Conservation (phyloP, 2,797 vertebrate genomes). For the Scomberomorus guttatus region DNA sequence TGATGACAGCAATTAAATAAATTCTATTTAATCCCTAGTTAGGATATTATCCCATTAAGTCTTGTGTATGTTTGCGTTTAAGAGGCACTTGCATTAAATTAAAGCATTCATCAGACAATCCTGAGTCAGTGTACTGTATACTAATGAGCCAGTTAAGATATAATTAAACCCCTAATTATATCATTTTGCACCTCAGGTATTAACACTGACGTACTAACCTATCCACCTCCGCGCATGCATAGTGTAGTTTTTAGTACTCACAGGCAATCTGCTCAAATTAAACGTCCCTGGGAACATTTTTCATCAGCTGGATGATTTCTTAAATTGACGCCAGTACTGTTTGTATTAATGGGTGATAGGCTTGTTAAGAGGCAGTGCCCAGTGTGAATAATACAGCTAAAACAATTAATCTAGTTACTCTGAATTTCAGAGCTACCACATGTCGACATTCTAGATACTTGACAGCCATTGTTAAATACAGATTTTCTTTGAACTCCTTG, state of each 20-base stretch:
- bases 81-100: slow-evolving; percentile 71
- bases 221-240: slow-evolving; percentile 58
- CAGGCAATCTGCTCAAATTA: slow-evolving; percentile 59
- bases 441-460: not conserved
- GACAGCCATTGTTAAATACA: not conserved
- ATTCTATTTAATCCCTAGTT: slow-evolving; percentile 58
- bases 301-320: slow-evolving; percentile 46
- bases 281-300: slow-evolving; percentile 53
- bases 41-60: slow-evolving; percentile 70
- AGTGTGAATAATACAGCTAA: slow-evolving; percentile 10
- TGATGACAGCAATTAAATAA: slow-evolving; percentile 65
- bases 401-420: slow-evolving; percentile 20
- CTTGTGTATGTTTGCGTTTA: slow-evolving; percentile 70
- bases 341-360: slow-evolving; percentile 26
- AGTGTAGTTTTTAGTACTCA: slow-evolving; percentile 53
- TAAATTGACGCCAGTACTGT: slow-evolving; percentile 28
- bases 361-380: slow-evolving; percentile 27
- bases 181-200: slow-evolving; percentile 70
- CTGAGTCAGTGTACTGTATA: slow-evolving; percentile 51
- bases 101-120: slow-evolving; percentile 68
- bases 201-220: slow-evolving; percentile 67
- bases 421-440: not conserved
- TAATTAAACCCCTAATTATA: slow-evolving; percentile 78
- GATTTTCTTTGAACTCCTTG: not conserved
- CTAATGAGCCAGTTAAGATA: slow-evolving; percentile 69